phyloP scores from a whole-genome alignment of 2,797 vertebrate genomes.

The Astyanax mexicanus region DNA sequence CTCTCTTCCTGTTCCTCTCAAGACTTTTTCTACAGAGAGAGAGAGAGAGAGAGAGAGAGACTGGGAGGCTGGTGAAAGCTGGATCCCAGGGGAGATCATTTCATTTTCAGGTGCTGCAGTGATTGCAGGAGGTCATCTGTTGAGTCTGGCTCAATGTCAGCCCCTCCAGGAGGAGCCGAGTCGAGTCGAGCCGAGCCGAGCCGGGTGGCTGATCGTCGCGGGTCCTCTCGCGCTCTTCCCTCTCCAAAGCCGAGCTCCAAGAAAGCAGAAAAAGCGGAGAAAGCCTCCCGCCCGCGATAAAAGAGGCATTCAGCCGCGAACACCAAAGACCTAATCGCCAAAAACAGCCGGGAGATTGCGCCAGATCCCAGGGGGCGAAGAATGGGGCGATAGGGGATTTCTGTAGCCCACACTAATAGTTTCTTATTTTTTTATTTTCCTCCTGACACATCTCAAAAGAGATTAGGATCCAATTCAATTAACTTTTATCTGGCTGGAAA shows the following conservation, averaged over 20 bases:
- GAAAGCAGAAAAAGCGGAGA: constrained; percentile 60
- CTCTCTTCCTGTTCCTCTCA: too few relatives aligned
- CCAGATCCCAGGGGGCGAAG: constrained; percentile 66
- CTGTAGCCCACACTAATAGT: constrained; percentile 61
- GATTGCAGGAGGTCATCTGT: constrained; percentile 70
- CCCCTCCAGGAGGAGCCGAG: constrained; percentile 60
- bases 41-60: too few relatives aligned
- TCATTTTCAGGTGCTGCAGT: constrained; percentile 61
- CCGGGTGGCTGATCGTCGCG: constrained; percentile 40
- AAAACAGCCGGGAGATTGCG: constrained; percentile 73
- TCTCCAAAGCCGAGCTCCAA: constrained; percentile 39
- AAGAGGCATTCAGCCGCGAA: constrained; percentile 76
- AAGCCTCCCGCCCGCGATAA: constrained; percentile 69
- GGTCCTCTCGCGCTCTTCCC: constrained; percentile 21
- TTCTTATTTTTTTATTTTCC: constrained; percentile 65
- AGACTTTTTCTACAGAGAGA: too few relatives aligned
- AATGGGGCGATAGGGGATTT: constrained; percentile 63
- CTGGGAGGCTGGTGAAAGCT: neutral
- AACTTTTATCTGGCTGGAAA: constrained; percentile 57
- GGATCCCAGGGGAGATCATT: constrained; percentile 55
- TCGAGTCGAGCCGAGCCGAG: constrained; percentile 42
- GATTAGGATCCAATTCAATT: constrained; percentile 66
- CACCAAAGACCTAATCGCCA: constrained; percentile 75
- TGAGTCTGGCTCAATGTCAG: constrained; percentile 59
- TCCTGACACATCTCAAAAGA: constrained; percentile 61